phyloP scores from a whole-genome alignment of 64 coral and sea anemone species.

The Orbicella faveolata region DNA sequence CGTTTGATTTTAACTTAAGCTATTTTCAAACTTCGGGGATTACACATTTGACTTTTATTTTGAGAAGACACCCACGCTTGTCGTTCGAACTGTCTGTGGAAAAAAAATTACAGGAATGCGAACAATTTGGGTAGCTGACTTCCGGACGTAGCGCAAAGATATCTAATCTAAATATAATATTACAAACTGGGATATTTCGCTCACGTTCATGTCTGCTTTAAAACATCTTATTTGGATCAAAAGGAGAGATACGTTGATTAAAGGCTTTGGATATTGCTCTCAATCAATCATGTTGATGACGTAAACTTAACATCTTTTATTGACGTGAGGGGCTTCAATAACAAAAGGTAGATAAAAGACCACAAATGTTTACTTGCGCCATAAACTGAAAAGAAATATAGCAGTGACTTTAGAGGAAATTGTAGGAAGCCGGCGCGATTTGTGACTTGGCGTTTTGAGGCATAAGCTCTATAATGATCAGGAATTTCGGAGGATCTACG shows the following conservation, averaged over 20 bases:
- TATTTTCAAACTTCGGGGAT: not conserved
- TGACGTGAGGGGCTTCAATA: not conserved
- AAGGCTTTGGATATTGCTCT: not conserved
- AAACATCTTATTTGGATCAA: not conserved
- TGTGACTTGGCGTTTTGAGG: not conserved
- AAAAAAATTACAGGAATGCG: not conserved
- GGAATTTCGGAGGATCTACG: slow-evolving; percentile 35
- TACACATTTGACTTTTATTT: not conserved
- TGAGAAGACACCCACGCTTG: not conserved
- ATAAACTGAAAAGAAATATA: not conserved
- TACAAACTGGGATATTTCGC: too few species aligned
- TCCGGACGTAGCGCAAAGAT: not conserved
- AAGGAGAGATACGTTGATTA: not conserved
- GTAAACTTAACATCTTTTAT: not conserved
- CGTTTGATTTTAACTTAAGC: not conserved
- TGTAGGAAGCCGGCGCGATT: not conserved
- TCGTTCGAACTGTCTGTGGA: not conserved
- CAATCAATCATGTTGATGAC: not conserved
- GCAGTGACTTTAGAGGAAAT: not conserved
- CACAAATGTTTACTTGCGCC: not conserved
- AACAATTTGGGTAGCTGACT: slow-evolving; percentile 4
- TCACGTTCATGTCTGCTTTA: not conserved
- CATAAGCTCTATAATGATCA: not conserved
- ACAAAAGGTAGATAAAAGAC: not conserved
- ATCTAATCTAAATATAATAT: not conserved